Percentiles rank a stretch among this genome's conserved stretches.
Conservation (phyloP, 2,888 invertebrate species). For the Cheilosia vernalis region DNA sequence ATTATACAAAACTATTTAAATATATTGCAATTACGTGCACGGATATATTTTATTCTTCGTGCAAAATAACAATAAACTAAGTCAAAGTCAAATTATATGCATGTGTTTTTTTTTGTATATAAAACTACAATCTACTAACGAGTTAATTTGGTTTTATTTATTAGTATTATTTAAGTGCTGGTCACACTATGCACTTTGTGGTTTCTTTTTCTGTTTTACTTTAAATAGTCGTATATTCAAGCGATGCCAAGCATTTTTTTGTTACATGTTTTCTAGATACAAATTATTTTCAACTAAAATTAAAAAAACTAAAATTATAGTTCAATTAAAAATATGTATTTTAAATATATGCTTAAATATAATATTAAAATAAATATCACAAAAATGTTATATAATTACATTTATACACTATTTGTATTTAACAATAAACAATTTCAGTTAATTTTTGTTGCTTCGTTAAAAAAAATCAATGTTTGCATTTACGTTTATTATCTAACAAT, state of each 20-base stretch:
- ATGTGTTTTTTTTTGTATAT: conserved; percentile 40
- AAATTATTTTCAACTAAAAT: conserved; percentile 37
- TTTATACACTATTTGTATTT: conserved; percentile 58
- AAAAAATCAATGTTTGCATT: conserved; percentile 45
- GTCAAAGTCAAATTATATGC: conserved; percentile 31
- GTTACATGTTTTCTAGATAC: conserved; percentile 57
- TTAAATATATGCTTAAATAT: conserved; percentile 48
- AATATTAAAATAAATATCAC: conserved; percentile 71
- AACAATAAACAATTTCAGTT: conserved; percentile 59
- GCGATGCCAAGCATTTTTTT: conserved; percentile 78
- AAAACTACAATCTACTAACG: conserved; percentile 65
- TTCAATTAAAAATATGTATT: conserved; percentile 50
- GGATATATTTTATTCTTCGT: conserved; percentile 54
- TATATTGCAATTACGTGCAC: conserved; percentile 60
- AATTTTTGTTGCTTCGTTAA: background rate
- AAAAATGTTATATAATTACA: conserved; percentile 63
- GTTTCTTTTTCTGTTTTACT: conserved; percentile 34
- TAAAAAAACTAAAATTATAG: conserved; percentile 57
- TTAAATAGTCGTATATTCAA: conserved; percentile 68
- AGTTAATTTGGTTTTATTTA: conserved; percentile 6
- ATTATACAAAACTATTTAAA: conserved; percentile 43
- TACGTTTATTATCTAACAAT: conserved; percentile 49
- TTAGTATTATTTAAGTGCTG: conserved; percentile 56
- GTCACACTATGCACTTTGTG: conserved; percentile 77
- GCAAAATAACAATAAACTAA: conserved; percentile 69